Evolutionary conservation across 2,797 vertebrate genomes (phyloP), one percentile per base, ranked within the genome.

Genomic region (Rhynchotus rufescens): DNA sequence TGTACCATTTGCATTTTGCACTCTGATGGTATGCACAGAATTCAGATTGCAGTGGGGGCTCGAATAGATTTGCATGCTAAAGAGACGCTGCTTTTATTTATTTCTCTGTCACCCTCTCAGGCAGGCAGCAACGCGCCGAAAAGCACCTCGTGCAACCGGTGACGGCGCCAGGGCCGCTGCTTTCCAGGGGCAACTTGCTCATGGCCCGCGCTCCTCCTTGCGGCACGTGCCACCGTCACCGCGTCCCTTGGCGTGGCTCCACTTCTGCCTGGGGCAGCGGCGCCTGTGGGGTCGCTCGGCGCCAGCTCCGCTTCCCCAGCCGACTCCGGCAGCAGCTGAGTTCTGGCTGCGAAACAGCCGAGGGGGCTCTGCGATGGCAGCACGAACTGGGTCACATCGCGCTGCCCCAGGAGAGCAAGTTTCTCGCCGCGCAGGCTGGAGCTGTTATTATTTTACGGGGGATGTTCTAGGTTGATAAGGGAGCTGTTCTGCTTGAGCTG

Each of bases 51-150:
- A 98, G 97, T 85, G 62, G 90, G 88, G 94, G 93, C 92, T 96
- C 92, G 97, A 97, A 97, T 97, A 95, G 80, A 98, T 98, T 96
- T 97, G 97, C 98, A 98, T 98, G 97, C 97, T 98, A 97, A 98
- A 96, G 90, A 98, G 93, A 89, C 19, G 0, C 52, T 78, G 93
- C 86, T 82, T 94, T 94, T 92, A 91, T 95, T 95, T 94, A 91
- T 92, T 92, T 92, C 92, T 97, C 95, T 97, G 96, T 96, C 95
- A 85, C 71, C 94, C 94, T 96, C 93, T 93, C 72, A 64, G 90
- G 83, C 94, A 95, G 88, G 91, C 91, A 82, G 68, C 82, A 65
- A 44, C 8, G 38, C 78, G 74, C 49, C 57, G 93, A 52, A 47
- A 89, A 90, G 90, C 75, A 92, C 16, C 51, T 59, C 1, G 0